Evolutionary conservation across 53 echinoderm and acorn worm species (phyloP), one percentile per base, ranked within the genome.

Genomic region (Temnopleurus reevesii): DNA sequence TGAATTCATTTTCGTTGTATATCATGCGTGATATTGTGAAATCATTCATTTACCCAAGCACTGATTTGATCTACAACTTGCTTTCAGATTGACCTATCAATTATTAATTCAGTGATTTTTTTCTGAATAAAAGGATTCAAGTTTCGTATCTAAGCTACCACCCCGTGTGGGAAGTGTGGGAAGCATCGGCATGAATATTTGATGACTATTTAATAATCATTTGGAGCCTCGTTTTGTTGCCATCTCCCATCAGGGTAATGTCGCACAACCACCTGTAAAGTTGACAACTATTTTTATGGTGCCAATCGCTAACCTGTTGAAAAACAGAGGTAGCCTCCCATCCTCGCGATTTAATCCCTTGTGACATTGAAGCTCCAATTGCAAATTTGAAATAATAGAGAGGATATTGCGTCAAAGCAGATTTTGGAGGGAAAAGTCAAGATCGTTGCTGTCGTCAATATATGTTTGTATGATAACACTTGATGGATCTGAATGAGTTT

Each of bases 21-120:
- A n/a, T 71, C 18, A 71, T 17, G 41, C 18, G 21, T 71, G 71
- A 41, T 71, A 27, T 38, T 71, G 9, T 2, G n/a, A 38, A 71
- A 5, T 30, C 15, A 19, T 41, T 71, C 38, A 38, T 71, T n/a
- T 41, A 41, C 41, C 33, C 6, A 31, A 31, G 63, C 63, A 63
- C 5, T 17, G 71, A 71, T 71, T 19, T 36, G 21, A 21, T 21
- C 8, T 23, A 36, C 2, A 12, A 21, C 38, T 38, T 36, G n/a
- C 71, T 38, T 41, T 36, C n/a, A 71, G 71, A 41, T 71, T 71
- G 71, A 66, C n/a, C n/a, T 71, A 71, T 71, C 71, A 71, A 71
- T 38, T 71, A 71, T 71, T 71, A n/a, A 71, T 71, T 23, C 7
- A 71, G 71, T 15, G 34, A 21, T 38, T 41, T 71, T 71, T 38